Conservation (phyloP, 2,888 invertebrate genomes). For the Phengaris alcon region DNA sequence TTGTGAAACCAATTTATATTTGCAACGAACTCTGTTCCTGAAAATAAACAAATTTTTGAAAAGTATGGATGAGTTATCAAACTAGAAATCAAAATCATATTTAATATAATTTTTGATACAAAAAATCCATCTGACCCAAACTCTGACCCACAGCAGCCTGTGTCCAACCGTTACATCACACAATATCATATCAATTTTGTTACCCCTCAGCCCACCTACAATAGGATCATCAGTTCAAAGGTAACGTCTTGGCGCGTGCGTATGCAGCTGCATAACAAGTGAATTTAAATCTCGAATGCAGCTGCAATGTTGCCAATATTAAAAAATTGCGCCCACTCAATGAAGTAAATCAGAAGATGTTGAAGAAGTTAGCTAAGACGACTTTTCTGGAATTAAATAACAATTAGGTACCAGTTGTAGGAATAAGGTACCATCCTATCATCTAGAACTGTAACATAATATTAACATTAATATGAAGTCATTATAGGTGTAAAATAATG, state of each 20-base stretch:
- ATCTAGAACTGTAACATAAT: too few species aligned
- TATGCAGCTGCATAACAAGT: conserved; percentile 39
- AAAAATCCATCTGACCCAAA: neutral
- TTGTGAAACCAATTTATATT: neutral
- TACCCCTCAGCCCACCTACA: conserved; percentile 34
- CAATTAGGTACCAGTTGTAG: too few species aligned
- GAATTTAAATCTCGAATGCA: conserved; percentile 33
- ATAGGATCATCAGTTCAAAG: conserved; percentile 47
- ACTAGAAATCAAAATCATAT: neutral
- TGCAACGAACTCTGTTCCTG: neutral
- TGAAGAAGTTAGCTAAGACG: neutral
- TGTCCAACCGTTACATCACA: neutral
- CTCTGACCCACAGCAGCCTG: neutral
- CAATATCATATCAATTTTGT: conserved; percentile 24
- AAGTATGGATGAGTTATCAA: neutral
- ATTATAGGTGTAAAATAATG: too few species aligned
- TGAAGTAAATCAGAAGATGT: neutral
- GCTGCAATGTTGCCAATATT: conserved; percentile 24
- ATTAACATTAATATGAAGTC: too few species aligned
- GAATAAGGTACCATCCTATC: too few species aligned
- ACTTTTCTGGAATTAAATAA: too few species aligned
- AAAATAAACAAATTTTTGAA: too few species aligned
- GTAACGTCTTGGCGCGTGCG: conserved; percentile 48
- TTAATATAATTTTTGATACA: neutral
- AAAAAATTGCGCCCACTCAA: neutral